A percentile compares a stretch with the other conserved stretches of the same genome.
Evolutionary conservation across 1,140 invertebrate species (phyloP).

Genomic region (Polypedilum vanderplanki): DNA sequence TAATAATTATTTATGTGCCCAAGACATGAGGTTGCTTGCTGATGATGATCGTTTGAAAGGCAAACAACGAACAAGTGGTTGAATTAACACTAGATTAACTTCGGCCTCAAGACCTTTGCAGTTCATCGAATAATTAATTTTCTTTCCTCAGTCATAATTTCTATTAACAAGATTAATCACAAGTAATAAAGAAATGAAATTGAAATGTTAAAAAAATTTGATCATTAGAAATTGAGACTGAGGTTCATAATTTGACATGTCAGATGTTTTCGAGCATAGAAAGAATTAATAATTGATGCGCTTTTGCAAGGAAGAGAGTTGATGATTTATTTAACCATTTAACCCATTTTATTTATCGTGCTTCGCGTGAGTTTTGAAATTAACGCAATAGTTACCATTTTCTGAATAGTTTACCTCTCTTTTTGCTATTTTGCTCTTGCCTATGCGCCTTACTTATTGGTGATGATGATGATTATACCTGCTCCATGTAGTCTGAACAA

Average conservation of each 20-base stretch:
- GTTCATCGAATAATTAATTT: conserved; percentile 14
- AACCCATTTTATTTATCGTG: conserved; percentile 26
- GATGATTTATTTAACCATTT: conserved; percentile 29
- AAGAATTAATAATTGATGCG: not conserved
- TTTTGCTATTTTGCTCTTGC: not conserved
- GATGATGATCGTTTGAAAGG: not conserved
- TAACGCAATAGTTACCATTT: conserved; percentile 28
- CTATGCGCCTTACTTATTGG: not conserved
- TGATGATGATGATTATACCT: conserved; percentile 5
- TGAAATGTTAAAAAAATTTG: not conserved
- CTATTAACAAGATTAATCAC: conserved; percentile 7
- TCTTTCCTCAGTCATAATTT: not conserved
- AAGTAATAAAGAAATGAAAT: not conserved
- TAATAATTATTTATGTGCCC: conserved; percentile 16
- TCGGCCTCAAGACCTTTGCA: not conserved
- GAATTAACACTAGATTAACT: conserved; percentile 16
- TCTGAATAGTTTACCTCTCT: not conserved
- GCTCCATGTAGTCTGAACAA: not conserved
- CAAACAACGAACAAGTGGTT: not conserved
- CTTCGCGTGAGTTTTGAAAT: conserved; percentile 26
- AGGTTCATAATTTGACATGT: conserved; percentile 8
- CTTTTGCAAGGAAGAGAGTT: conserved; percentile 2
- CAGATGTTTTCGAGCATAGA: not conserved
- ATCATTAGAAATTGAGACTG: not conserved
- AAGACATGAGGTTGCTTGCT: not conserved